phyloP scores from a whole-genome alignment of 2,113 vertebrate genomes.

The Bombycilla garrulus region DNA sequence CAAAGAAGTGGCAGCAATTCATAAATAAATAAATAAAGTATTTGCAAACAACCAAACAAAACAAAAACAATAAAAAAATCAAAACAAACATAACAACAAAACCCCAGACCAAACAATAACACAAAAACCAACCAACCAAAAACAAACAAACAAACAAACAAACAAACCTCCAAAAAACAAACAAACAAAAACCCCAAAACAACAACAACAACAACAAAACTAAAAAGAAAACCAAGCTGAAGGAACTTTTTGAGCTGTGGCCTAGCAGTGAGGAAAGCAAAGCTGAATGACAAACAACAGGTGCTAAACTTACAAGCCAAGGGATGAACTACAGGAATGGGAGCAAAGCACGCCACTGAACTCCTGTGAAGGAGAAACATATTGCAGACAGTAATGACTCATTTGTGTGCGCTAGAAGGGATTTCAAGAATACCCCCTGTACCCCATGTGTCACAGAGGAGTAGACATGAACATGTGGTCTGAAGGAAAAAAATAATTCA shows the following conservation, averaged over 20 bases:
- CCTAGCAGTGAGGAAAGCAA: background rate
- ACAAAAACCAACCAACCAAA: background rate
- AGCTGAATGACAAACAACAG: background rate
- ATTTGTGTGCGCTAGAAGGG: background rate
- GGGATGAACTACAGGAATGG: background rate
- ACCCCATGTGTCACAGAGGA: background rate
- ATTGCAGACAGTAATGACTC: background rate
- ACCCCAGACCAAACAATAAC: background rate
- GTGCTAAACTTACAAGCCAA: background rate
- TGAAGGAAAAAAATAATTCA: background rate
- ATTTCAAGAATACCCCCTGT: background rate
- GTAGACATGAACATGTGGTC: too few relatives aligned
- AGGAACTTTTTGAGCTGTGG: background rate
- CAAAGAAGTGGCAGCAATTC: conserved; percentile 15
- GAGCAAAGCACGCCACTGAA: background rate
- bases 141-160: background rate
- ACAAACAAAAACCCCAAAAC: background rate
- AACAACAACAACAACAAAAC: background rate
- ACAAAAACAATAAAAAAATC: background rate
- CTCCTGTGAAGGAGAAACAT: background rate
- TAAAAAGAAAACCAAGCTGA: background rate
- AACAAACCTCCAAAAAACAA: background rate
- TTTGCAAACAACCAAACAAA: background rate
- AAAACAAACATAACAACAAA: background rate
- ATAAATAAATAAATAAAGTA: conserved; percentile 68